Base-by-base conservation (phyloP, 2,113 vertebrate genomes). In the Himantopus leucocephalus region DNA sequence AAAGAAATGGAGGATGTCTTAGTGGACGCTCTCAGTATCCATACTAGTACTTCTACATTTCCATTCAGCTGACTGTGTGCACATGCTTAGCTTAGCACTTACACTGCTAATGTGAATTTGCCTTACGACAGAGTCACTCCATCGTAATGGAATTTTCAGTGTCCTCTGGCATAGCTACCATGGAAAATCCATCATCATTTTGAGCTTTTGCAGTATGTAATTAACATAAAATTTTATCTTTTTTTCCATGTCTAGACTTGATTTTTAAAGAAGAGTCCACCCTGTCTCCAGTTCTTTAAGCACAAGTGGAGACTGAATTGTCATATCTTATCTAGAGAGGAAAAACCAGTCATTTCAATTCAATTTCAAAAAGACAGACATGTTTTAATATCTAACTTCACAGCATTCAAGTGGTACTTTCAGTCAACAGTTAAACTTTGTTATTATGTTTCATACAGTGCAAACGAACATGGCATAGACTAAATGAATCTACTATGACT, bases 191-290 rank as follows among this genome's bases (percentile, higher is more conserved):
- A 79, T 94, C 72, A 77, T 70, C 2, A 2, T 90, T 86, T 89
- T 79, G 37, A 78, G 82, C 13, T 58, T 95, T 47, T 71, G 30
- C 56, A 63, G 84, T 89, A 94, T 27, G 78, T 53, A 90, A 88
- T 30, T 68, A 86, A 84, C 24, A 77, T 85, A 47, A 92, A 71
- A 81, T 58, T 91, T 96, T 71, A 88, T 86, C 70, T 94, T 94
- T 90, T 93, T 88, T 74, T 86, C 82, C 34, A 32, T 50, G 73
- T 74, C 90, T 90, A 81, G 87, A 83, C 66, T 71, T 81, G 59
- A 76, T 92, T 96, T 96, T 94, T 90, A 91, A 87, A 91, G 74
- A 91, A 72, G 63, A 90, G 52, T 77, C 34, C 24, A 50, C 15
- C 37, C 21, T 32, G 56, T 35, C 80, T 81, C 67, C 72, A 83